Evolutionary conservation across 1,140 invertebrate species (phyloP), one percentile per base, ranked within the genome.

Genomic region (Drosophila arizonae): DNA sequence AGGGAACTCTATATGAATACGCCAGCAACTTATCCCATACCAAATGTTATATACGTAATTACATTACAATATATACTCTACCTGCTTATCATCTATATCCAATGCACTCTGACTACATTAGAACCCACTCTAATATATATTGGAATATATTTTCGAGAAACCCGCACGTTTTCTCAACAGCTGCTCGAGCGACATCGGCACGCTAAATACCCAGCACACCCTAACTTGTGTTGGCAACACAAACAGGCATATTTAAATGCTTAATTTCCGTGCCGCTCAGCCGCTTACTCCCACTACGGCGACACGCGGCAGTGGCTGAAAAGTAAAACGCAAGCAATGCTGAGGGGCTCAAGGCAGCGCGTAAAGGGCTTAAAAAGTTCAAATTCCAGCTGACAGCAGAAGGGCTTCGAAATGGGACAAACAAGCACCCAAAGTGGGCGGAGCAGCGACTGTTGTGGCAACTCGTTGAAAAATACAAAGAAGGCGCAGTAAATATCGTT

Each of bases 341-440:
- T 75, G 64, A 61, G 78, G 79, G 78, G 79, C 82, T 79, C 76
- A 84, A 88, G 73, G 73, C 84, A 80, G 67, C 77, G 82, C 84
- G 84, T 84, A 87, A 89, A 88, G 78, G 84, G 85, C 85, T 88
- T 89, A 88, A 84, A 87, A 88, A 88, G 79, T 88, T 88, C 85
- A 89, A 88, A 88, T 89, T 88, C 77, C 84, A 88, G 73, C 84
- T 87, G 82, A 88, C 82, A 88, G 75, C 73, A 65, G 50, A 76
- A 64, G 72, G 57, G 67, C 75, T 54, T 54, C 51, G 72, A 78
- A 61, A 52, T 65, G 52, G 54, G 58, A 67, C 67, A 66, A 76
- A 60, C 75, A 54, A 30, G 36, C 36, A 39, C 10, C 36, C 33
- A 33, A 39, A 43, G 17, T 28, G 50, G 45, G 48, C 6, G 8